phyloP scores from a whole-genome alignment of 2,797 vertebrate genomes.

The Lutjanus campechanus region DNA sequence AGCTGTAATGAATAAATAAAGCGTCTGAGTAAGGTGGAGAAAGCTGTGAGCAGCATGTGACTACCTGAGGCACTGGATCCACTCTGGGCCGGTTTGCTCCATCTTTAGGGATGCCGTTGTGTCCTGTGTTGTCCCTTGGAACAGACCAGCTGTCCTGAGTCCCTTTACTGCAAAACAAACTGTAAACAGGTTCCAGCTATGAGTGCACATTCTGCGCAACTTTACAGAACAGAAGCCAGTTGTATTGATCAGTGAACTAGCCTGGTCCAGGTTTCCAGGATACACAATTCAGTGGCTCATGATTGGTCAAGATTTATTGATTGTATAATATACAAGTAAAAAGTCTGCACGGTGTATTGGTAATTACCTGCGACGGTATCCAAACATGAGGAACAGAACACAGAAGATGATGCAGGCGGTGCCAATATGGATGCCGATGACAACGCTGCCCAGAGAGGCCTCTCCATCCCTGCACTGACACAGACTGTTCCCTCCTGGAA shows the following conservation, averaged over 20 bases:
- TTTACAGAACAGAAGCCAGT: not conserved
- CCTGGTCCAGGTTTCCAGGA: not conserved
- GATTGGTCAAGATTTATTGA: not conserved
- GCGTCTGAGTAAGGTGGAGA: not conserved
- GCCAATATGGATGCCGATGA: constrained; percentile 87
- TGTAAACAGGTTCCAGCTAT: constrained; percentile 49
- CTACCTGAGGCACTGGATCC: constrained; percentile 82
- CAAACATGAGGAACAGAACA: constrained; percentile 88
- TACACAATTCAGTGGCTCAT: not conserved
- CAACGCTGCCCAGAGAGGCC: constrained; percentile 81
- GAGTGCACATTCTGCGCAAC: not conserved
- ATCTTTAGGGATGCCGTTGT: constrained; percentile 74
- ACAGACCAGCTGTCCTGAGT: constrained; percentile 84
- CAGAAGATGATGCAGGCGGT: constrained; percentile 89
- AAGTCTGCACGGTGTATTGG: not conserved
- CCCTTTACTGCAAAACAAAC: constrained; percentile 83
- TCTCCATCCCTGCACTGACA: constrained; percentile 84
- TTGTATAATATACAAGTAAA: not conserved
- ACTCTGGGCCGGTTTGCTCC: constrained; percentile 43
- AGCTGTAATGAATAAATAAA: not conserved
- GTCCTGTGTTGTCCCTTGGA: constrained; percentile 74
- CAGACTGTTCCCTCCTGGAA: constrained; percentile 68
- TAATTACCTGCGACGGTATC: constrained; percentile 86
- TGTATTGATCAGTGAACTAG: not conserved
- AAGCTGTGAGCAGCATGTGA: not conserved